Percentiles rank a stretch among this genome's conserved stretches.
Conservation (phyloP, 2,888 invertebrate species). For the Polylopha cassiicola region DNA sequence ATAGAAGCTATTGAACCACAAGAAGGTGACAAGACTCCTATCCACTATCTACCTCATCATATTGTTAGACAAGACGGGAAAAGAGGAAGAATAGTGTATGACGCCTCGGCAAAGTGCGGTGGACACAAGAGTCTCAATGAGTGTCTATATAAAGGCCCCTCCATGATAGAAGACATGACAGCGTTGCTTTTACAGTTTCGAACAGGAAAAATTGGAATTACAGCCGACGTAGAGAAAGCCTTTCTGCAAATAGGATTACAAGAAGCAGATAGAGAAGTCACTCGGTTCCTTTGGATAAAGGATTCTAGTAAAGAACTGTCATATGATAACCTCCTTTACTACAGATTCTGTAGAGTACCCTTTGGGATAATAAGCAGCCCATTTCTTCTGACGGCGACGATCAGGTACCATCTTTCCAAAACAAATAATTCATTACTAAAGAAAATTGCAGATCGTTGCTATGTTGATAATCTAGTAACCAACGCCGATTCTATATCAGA, state of each 20-base stretch:
- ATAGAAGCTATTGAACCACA: too few species aligned
- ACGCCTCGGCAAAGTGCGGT: conserved; percentile 24
- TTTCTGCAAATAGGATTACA: conserved; percentile 25
- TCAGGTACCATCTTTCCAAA: neutral
- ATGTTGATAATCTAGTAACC: conserved; percentile 4
- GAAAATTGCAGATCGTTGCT: conserved; percentile 1
- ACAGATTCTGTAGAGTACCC: conserved; percentile 22
- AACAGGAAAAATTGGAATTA: conserved; percentile 22
- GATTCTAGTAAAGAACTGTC: neutral
- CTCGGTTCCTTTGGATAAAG: conserved; percentile 28
- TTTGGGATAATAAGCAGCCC: conserved; percentile 26
- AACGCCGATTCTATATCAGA: neutral
- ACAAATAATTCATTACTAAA: neutral
- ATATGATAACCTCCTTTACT: conserved; percentile 13
- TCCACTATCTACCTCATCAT: too few species aligned
- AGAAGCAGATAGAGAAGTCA: conserved; percentile 27
- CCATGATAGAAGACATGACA: conserved; percentile 29
- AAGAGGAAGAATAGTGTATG: conserved; percentile 4
- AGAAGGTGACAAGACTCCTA: too few species aligned
- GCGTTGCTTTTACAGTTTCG: conserved; percentile 28
- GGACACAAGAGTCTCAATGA: conserved; percentile 28
- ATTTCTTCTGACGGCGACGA: conserved; percentile 18
- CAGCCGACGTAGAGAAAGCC: conserved; percentile 31
- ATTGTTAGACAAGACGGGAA: neutral
- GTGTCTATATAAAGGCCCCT: conserved; percentile 27